Base-by-base conservation (phyloP, 2,888 invertebrate species). In the Mesochorus sp. region DNA sequence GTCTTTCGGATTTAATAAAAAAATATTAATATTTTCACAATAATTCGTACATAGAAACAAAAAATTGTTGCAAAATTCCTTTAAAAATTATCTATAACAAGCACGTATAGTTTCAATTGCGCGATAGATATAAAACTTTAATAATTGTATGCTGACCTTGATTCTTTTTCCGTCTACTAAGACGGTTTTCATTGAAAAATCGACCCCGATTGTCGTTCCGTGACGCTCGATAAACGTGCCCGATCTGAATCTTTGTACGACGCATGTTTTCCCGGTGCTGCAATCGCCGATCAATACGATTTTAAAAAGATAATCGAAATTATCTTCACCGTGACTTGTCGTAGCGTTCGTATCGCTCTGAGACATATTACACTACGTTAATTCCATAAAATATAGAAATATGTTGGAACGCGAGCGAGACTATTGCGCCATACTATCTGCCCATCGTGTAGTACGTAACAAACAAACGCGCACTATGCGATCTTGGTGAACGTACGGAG, bases 171-270 rank as follows among this genome's bases (percentile, higher is more conserved):
- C 97, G 91, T 98, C 98, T 55, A 98, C 95, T 83, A 96, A 93
- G 42, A 99, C 94, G 66, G 98, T 98, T 94, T 98, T 98, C 98
- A 98, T 99, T 79, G 98, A 98, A 93, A 99, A 99, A 92, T 99
- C 98, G 71, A 99, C 98, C 81, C 98, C 98, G 89, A 99, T 99
- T 55, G 99, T 99, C 90, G 97, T 98, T 75, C 98, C 98, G 92
- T 98, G 98, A 83, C 96, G 94, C 92, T 99, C 98, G 82, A 98
- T 95, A 89, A 97, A 99, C 85, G 97, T 97, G 76, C 98, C 99
- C 79, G 97, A 97, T 91, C 97, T 97, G 91, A 99, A 96, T 84
- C 98, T 94, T 92, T 98, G 98, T 76, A 99, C 98, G 83, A 99
- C 96, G 88, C 96, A 98, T 79, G 98, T 98, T 93, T 98, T 98